phyloP scores from a whole-genome alignment of 2,113 vertebrate genomes.

The Gymnarchus niloticus region DNA sequence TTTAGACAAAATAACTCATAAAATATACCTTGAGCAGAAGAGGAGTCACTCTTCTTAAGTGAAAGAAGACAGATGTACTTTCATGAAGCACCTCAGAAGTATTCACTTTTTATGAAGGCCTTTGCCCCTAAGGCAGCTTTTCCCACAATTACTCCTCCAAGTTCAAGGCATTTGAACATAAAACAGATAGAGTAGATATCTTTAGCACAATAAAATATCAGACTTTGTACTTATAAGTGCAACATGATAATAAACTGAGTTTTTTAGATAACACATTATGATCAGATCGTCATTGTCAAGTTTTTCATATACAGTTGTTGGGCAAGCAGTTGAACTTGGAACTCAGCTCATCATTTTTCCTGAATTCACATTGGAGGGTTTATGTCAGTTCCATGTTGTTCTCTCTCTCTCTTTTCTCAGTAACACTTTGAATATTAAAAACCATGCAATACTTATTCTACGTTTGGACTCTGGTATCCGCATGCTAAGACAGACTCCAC shows the following conservation, averaged over 20 bases:
- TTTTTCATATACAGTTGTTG: neutral
- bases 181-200: slow-evolving; percentile 11
- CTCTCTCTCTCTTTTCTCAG: neutral
- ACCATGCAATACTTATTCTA: neutral
- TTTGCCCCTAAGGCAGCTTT: neutral
- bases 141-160: no score
- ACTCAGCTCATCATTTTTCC: neutral
- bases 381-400: neutral
- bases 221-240: slow-evolving; percentile 12
- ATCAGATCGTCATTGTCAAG: neutral
- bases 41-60: neutral
- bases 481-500: no score
- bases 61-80: neutral
- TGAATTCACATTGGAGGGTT: neutral
- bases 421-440: neutral
- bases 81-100: neutral
- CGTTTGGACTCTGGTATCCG: no score
- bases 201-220: neutral
- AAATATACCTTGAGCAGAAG: neutral
- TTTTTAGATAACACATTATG: slow-evolving; percentile 14
- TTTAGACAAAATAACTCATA: neutral
- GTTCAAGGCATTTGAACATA: neutral
- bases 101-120: neutral
- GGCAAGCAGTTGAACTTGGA: slow-evolving; percentile 3
- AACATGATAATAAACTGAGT: neutral